phyloP scores from a whole-genome alignment of 2,888 invertebrate genomes.

The Anagyrus pseudococci region DNA sequence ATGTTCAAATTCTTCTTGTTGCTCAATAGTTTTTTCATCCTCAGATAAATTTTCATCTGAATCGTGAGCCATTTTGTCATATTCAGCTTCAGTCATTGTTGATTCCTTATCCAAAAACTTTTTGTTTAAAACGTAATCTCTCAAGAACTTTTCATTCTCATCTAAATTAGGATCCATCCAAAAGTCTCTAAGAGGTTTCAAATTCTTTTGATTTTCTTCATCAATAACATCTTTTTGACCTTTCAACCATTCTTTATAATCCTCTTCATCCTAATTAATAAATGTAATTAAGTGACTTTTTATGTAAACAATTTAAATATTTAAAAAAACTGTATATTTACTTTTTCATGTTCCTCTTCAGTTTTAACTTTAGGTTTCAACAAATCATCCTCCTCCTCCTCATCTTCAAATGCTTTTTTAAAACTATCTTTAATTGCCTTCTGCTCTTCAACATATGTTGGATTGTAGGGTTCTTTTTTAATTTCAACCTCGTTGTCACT shows the following conservation, averaged over 20 bases:
- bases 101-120: conserved; percentile 63
- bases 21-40: conserved; percentile 80
- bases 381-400: conserved; percentile 64
- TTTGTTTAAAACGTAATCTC: conserved; percentile 91
- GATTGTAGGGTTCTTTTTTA: conserved; percentile 43
- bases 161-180: conserved; percentile 86
- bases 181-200: conserved; percentile 80
- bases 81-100: conserved; percentile 37
- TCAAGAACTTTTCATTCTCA: conserved; percentile 85
- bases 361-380: conserved; percentile 56
- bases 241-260: conserved; percentile 81
- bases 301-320: background rate
- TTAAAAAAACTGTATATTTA: conserved; percentile 27
- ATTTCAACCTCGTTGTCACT: conserved; percentile 57
- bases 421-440: conserved; percentile 71
- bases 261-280: conserved; percentile 61
- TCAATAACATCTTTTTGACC: conserved; percentile 72
- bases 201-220: conserved; percentile 66
- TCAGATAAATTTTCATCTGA: conserved; percentile 71
- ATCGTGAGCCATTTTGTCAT: conserved; percentile 54
- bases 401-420: conserved; percentile 64
- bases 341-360: conserved; percentile 59
- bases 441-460: conserved; percentile 74
- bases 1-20: conserved; percentile 89
- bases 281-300: conserved; percentile 20